Evolutionary conservation across 2,113 vertebrate species (phyloP).

Genomic region (Poeciliopsis retropinna): DNA sequence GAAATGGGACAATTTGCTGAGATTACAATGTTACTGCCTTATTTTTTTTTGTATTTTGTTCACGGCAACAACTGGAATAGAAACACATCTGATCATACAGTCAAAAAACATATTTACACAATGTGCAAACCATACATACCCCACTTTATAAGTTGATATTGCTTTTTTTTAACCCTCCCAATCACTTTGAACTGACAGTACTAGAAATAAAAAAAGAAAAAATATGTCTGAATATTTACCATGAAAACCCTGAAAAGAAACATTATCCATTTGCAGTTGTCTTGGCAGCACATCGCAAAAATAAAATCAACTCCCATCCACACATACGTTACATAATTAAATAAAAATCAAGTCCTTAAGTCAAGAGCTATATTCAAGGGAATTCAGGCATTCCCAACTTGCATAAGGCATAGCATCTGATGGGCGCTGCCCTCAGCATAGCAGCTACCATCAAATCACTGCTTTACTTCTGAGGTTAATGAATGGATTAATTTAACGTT

Average conservation of each 20-base stretch:
- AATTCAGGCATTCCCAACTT: constrained; percentile 71
- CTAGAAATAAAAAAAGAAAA: constrained; percentile 50
- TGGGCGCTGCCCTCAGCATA: constrained; percentile 53
- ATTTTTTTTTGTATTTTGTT: constrained; percentile 58
- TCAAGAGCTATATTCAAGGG: constrained; percentile 72
- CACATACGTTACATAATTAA: constrained; percentile 72
- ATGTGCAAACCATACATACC: constrained; percentile 78
- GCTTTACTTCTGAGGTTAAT: constrained; percentile 70
- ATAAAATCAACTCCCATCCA: constrained; percentile 40
- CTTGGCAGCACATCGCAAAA: constrained; percentile 58
- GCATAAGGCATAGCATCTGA: constrained; percentile 79
- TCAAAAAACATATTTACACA: constrained; percentile 80
- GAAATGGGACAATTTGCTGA: constrained; percentile 74
- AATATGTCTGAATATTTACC: constrained; percentile 38
- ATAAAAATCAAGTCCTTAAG: constrained; percentile 76
- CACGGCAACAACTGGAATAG: constrained; percentile 64
- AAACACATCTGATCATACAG: constrained; percentile 67
- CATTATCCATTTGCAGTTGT: constrained; percentile 48
- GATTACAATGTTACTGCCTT: constrained; percentile 66
- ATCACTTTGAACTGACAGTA: constrained; percentile 45
- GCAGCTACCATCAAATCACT: constrained; percentile 53
- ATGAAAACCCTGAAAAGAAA: constrained; percentile 51
- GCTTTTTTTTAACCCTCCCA: constrained; percentile 52
- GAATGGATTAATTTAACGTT: constrained; percentile 56
- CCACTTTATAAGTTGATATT: constrained; percentile 75